These are phyloP conservation scores for Uropsilus gracilis DNA, from an alignment of 2,113 vertebrate species.

Conservation along the genomic window DNA sequence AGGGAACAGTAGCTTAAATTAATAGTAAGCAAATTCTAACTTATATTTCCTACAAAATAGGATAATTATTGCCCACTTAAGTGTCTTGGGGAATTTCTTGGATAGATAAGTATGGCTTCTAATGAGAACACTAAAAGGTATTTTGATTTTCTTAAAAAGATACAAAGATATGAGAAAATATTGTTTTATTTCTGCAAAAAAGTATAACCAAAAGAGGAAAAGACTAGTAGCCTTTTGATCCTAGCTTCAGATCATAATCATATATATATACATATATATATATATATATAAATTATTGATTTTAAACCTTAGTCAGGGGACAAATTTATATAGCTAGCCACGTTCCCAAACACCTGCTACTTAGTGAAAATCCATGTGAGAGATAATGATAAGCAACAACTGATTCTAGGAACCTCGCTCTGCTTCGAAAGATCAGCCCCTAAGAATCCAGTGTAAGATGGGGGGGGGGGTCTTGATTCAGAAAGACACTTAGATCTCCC, in stretches of 20 bases:
- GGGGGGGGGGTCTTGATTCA: too few species aligned
- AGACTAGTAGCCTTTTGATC: neutral
- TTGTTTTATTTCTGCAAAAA: neutral
- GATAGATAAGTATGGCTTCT: neutral
- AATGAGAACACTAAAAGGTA: neutral
- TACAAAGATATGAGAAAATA: neutral
- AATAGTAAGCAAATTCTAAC: neutral
- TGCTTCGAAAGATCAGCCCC: neutral
- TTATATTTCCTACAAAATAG: neutral
- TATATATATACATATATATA: too few species aligned
- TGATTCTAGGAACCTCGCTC: neutral
- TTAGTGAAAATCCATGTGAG: neutral
- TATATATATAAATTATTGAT: too few species aligned
- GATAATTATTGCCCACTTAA: neutral
- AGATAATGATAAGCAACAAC: neutral
- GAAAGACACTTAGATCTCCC: too few species aligned
- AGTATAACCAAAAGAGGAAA: neutral
- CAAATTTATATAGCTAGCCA: neutral
- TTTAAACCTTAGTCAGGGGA: neutral
- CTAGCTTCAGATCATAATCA: neutral
- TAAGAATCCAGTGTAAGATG: neutral
- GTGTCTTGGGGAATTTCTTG: neutral
- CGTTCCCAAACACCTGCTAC: neutral
- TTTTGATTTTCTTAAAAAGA: neutral
- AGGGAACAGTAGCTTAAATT: neutral